phyloP scores from a whole-genome alignment of 1,140 invertebrate species.

The Tachypleus tridentatus region DNA sequence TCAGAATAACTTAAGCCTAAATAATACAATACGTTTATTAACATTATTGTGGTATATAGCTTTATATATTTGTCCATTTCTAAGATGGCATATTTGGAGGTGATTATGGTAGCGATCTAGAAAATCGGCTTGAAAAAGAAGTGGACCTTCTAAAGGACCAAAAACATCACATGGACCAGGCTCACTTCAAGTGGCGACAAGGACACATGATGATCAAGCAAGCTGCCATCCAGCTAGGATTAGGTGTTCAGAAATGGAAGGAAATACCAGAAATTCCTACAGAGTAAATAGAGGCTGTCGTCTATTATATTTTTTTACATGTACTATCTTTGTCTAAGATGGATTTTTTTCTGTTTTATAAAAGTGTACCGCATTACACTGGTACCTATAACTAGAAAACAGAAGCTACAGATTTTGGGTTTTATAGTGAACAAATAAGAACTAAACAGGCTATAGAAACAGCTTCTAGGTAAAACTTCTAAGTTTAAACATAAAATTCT shows the following conservation, averaged over 20 bases:
- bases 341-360: too few relatives aligned
- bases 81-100: conserved; percentile 42
- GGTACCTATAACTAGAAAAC: too few relatives aligned
- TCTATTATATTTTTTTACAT: background rate
- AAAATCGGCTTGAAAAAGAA: conserved; percentile 42
- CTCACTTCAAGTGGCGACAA: conserved; percentile 45
- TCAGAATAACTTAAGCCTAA: too few relatives aligned
- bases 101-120: conserved; percentile 40
- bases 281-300: background rate
- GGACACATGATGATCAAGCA: conserved; percentile 39
- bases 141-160: conserved; percentile 41
- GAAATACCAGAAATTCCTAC: conserved; percentile 31
- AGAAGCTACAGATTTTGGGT: too few relatives aligned
- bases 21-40: too few relatives aligned
- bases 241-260: conserved; percentile 39
- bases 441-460: too few relatives aligned
- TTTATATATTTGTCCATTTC: background rate
- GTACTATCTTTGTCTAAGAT: too few relatives aligned
- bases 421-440: too few relatives aligned
- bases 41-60: too few relatives aligned
- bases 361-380: too few relatives aligned
- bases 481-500: too few relatives aligned
- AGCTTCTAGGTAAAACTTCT: too few relatives aligned
- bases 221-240: conserved; percentile 38
- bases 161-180: conserved; percentile 40